Evolutionary conservation across 2,888 invertebrate species (phyloP).

Genomic region (Sturmia bella): DNA sequence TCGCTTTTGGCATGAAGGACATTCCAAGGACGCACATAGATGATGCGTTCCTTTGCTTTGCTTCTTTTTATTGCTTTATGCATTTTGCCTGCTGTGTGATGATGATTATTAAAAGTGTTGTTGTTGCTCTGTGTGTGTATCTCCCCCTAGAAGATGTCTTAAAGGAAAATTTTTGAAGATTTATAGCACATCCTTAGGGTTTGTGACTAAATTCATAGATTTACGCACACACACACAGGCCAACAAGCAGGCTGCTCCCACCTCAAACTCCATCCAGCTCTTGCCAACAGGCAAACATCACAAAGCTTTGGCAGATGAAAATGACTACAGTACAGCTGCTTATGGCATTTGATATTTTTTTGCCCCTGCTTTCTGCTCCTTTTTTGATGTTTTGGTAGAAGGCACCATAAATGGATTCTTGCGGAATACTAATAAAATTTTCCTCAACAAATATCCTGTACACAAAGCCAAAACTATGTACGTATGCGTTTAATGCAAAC

Average conservation of each 20-base stretch:
- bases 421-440: slow-evolving; percentile 73
- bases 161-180: slow-evolving; percentile 55
- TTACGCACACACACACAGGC: slow-evolving; percentile 19
- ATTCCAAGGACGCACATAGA: slow-evolving; percentile 72
- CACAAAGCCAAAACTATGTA: slow-evolving; percentile 38
- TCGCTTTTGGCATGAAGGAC: slow-evolving; percentile 68
- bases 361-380: not conserved
- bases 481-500: slow-evolving; percentile 23
- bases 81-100: slow-evolving; percentile 40
- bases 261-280: not conserved
- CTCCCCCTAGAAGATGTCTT: slow-evolving; percentile 42
- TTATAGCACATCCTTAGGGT: slow-evolving; percentile 65
- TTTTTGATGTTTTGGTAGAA: slow-evolving; percentile 44
- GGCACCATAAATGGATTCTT: slow-evolving; percentile 71
- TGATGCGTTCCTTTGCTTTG: slow-evolving; percentile 53
- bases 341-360: slow-evolving; percentile 47
- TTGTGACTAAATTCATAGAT: slow-evolving; percentile 43
- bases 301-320: slow-evolving; percentile 61
- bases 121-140: not conserved
- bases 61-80: not conserved
- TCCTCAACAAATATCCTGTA: slow-evolving; percentile 65
- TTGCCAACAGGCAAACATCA: slow-evolving; percentile 56
- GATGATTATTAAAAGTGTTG: slow-evolving; percentile 42
- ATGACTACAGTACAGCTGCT: slow-evolving; percentile 52
- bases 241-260: slow-evolving; percentile 2